phyloP scores from a whole-genome alignment of 2,113 vertebrate species.

The Ammodytes dubius region DNA sequence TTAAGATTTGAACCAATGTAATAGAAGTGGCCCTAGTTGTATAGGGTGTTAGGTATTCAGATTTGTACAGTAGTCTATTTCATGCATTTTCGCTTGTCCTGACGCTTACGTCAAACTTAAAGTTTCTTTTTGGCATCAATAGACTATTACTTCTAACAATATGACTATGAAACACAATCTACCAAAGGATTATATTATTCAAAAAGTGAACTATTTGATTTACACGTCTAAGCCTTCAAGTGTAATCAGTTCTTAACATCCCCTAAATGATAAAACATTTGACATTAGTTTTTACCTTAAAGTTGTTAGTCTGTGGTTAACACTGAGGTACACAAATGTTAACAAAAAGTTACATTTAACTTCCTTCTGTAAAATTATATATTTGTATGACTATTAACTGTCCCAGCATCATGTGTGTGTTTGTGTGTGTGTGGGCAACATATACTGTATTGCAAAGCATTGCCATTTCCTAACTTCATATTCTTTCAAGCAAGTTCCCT shows the following conservation, averaged over 20 bases:
- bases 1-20: slow-evolving; percentile 34
- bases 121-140: slow-evolving; percentile 36
- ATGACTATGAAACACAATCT: slow-evolving; percentile 23
- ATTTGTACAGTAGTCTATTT: slow-evolving; percentile 51
- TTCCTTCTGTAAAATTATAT: slow-evolving; percentile 21
- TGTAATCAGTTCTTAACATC: slow-evolving; percentile 6
- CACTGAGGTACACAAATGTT: background rate
- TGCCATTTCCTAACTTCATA: background rate
- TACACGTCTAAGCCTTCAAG: background rate
- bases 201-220: slow-evolving; percentile 7
- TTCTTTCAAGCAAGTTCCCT: background rate
- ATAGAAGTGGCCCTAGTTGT: slow-evolving; percentile 76
- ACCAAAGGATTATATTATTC: slow-evolving; percentile 33
- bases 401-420: background rate
- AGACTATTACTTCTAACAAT: slow-evolving; percentile 16
- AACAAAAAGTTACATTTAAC: background rate
- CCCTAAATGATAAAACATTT: slow-evolving; percentile 7
- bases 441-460: background rate
- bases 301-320: background rate
- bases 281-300: background rate
- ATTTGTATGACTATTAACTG: background rate
- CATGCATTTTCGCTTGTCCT: slow-evolving; percentile 21
- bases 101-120: background rate
- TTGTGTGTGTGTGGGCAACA: background rate
- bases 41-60: slow-evolving; percentile 62